phyloP scores from a whole-genome alignment of 1,140 invertebrate species.

The Colletes latitarsis region DNA sequence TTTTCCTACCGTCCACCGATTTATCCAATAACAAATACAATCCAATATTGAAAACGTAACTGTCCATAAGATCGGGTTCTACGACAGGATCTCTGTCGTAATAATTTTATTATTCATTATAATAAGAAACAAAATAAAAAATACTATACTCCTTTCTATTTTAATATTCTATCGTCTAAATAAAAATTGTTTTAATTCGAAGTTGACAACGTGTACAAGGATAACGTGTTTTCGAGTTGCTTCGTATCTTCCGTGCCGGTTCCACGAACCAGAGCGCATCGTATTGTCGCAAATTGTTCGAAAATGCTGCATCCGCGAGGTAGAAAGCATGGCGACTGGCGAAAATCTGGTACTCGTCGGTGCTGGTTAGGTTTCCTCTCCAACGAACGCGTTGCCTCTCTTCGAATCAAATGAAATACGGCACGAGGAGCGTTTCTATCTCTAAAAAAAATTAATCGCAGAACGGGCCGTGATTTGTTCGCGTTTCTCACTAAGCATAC shows the following conservation, averaged over 20 bases:
- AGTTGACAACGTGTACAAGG: neutral
- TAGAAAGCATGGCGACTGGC: slow-evolving; percentile 64
- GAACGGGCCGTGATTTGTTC: slow-evolving; percentile 9
- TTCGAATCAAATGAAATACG: neutral
- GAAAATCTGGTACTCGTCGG: neutral
- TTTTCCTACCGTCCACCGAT: neutral
- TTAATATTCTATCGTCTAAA: no score
- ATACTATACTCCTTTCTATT: no score
- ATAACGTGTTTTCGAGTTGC: neutral
- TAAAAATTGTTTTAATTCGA: no score
- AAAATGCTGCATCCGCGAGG: slow-evolving; percentile 46
- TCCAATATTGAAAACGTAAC: no score
- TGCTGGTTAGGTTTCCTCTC: slow-evolving; percentile 1
- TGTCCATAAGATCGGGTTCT: no score
- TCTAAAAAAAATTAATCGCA: neutral
- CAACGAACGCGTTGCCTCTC: neutral
- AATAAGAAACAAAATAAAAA: no score
- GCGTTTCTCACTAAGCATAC: slow-evolving; percentile 3
- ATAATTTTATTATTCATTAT: no score
- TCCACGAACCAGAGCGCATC: slow-evolving; percentile 65
- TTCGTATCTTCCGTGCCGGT: neutral
- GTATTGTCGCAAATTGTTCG: slow-evolving; percentile 63
- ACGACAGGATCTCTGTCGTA: no score
- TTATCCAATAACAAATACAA: no score
- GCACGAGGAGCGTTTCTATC: neutral